Base-by-base conservation (phyloP, 2,888 invertebrate species). In the Cephus pygmeus region DNA sequence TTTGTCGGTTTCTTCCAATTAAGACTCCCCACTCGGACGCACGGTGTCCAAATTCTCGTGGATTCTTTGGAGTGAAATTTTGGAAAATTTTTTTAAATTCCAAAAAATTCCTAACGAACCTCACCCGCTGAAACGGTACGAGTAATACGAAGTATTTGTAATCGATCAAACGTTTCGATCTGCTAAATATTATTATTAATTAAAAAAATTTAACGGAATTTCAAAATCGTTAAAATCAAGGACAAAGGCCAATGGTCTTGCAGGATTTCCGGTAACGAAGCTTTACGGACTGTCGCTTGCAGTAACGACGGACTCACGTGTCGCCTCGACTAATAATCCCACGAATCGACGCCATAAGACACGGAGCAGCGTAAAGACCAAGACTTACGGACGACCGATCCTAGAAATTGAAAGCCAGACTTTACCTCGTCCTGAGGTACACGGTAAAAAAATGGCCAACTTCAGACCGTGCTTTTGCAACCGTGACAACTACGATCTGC, bases 1-100 rank as follows among this genome's bases (percentile, higher is more conserved):
- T 88, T 86, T 86, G 88, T 86, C 87, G 84, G 87, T 86, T 83
- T 87, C 87, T 85, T 86, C 87, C 87, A 89, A 88, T 88, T 89
- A 89, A 87, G 87, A 83, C 82, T 56, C 56, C 56, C 56, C 23
- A 56, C 56, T 23, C 2, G 56, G 56, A 23, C 23, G 2, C 56
- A 56, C 56, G 23, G 2, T 23, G 23, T 23, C 6, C 56, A 56
- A 56, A 23, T 23, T 56, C 56, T 56, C 6, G 9, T 56, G 9
- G 1, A 9, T 23, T 56, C 56, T 2, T 56, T 0, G 23, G 2
- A 9, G 56, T 23, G 9, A 56, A 9, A 23, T 56, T 56, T 56
- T 56, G 9, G 56, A 56, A 56, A 56, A 23, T 56, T 23, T 23
- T 23, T 9, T 23, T 2, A 9, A 56, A 56, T 9, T 56, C 2